phyloP scores from a whole-genome alignment of 2,113 vertebrate genomes.

The Puma concolor region DNA sequence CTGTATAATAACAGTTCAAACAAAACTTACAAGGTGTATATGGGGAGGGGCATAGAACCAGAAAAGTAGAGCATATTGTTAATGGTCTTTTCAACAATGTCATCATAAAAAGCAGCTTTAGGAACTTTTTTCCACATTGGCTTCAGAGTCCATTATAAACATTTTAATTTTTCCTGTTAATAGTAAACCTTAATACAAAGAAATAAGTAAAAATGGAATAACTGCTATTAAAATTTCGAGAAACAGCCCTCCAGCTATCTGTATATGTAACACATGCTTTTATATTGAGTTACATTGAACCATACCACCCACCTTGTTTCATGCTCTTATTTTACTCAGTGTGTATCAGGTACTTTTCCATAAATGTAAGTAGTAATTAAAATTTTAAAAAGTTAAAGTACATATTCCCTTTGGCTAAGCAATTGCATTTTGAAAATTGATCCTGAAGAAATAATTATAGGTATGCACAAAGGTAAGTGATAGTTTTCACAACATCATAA shows the following conservation, averaged over 20 bases:
- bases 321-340: neutral
- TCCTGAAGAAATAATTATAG: neutral
- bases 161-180: slow-evolving; percentile 27
- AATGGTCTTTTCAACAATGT: neutral
- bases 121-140: neutral
- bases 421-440: neutral
- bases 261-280: slow-evolving; percentile 1
- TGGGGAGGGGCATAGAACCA: neutral
- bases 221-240: neutral
- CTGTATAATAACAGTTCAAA: neutral
- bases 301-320: neutral
- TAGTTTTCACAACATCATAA: slow-evolving; percentile 1
- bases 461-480: neutral
- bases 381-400: neutral
- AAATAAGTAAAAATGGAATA: slow-evolving; percentile 5
- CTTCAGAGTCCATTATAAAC: slow-evolving; percentile 16
- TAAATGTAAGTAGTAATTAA: slow-evolving; percentile 3
- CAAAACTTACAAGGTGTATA: neutral
- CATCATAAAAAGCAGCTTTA: neutral
- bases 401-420: neutral
- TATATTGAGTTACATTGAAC: neutral
- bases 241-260: neutral
- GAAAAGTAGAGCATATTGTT: slow-evolving; percentile 13
- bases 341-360: neutral
- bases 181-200: neutral